Evolutionary conservation across 2,888 invertebrate species (phyloP).

Genomic region (Archaeoteleia sp.): DNA sequence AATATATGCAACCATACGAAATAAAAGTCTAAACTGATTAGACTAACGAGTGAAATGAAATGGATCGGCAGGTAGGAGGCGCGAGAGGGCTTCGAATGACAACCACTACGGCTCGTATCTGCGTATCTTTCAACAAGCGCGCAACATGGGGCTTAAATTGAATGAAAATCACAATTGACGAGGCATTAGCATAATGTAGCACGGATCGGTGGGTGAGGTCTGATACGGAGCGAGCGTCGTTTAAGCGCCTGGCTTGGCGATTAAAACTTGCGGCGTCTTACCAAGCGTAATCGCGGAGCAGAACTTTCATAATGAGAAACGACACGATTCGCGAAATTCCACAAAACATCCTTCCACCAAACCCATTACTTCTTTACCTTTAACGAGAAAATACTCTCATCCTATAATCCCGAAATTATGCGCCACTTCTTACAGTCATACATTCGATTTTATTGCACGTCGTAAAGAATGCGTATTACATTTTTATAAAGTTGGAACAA

Average conservation of each 20-base stretch:
- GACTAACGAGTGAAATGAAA: constrained; percentile 7
- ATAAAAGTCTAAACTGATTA: neutral
- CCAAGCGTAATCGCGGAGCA: constrained; percentile 30
- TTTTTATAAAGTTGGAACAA: neutral
- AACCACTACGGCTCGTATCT: constrained; percentile 60
- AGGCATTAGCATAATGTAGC: constrained; percentile 65
- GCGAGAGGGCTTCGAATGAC: too few relatives aligned
- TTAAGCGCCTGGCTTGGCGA: constrained; percentile 52
- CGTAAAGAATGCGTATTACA: constrained; percentile 9
- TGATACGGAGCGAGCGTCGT: constrained; percentile 57
- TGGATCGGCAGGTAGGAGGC: constrained; percentile 6
- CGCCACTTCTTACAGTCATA: constrained; percentile 26
- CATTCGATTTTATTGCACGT: constrained; percentile 17
- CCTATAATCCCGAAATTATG: constrained; percentile 36
- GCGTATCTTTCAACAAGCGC: constrained; percentile 64
- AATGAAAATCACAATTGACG: constrained; percentile 66
- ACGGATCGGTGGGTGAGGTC: constrained; percentile 62
- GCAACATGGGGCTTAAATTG: constrained; percentile 65
- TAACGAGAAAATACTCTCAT: constrained; percentile 29
- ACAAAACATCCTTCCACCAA: constrained; percentile 2
- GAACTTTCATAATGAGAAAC: constrained; percentile 35
- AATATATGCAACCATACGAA: too few relatives aligned
- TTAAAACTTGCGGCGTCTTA: constrained; percentile 55
- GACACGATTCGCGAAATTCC: constrained; percentile 29
- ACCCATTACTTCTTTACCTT: constrained; percentile 21